phyloP scores from a whole-genome alignment of 2,888 invertebrate species.

The Desoria tigrina region DNA sequence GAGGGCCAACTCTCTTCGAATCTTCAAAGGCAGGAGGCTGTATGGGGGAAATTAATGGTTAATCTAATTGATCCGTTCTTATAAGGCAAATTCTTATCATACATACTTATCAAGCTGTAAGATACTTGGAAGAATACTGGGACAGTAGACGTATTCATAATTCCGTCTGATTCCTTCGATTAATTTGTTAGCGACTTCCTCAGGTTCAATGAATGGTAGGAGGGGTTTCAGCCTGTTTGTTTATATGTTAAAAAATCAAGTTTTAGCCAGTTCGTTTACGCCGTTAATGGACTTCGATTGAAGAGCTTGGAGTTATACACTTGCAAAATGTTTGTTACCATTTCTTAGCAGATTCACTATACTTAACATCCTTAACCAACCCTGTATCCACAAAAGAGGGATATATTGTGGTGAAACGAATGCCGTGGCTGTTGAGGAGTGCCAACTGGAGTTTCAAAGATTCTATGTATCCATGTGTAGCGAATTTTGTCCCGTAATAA shows the following conservation, averaged over 20 bases:
- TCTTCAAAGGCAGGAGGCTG: slow-evolving; percentile 12
- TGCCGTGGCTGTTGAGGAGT: slow-evolving; percentile 7
- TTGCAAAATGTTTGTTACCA: too few species aligned
- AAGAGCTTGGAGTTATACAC: too few species aligned
- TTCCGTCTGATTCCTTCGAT: slow-evolving; percentile 17
- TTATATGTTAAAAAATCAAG: background rate
- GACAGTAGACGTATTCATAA: slow-evolving; percentile 20
- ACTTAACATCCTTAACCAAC: slow-evolving; percentile 15
- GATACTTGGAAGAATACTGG: slow-evolving; percentile 1
- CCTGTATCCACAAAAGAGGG: slow-evolving; percentile 13
- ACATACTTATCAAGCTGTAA: slow-evolving; percentile 11
- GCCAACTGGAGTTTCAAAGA: slow-evolving; percentile 11
- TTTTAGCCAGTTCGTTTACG: background rate
- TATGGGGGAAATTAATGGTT: background rate
- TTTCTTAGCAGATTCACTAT: background rate
- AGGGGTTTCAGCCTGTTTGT: background rate
- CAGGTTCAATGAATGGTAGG: slow-evolving; percentile 7
- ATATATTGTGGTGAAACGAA: slow-evolving; percentile 15
- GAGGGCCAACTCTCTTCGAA: slow-evolving; percentile 7
- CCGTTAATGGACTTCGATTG: background rate
- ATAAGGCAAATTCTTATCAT: background rate
- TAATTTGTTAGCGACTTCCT: slow-evolving; percentile 10
- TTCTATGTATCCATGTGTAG: slow-evolving; percentile 16
- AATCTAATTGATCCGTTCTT: background rate
- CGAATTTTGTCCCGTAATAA: slow-evolving; percentile 10